A percentile compares a stretch with the other conserved stretches of the same genome.
Evolutionary conservation across 2,888 invertebrate genomes (phyloP).

Genomic region (Branchinecta sandiegonensis): DNA sequence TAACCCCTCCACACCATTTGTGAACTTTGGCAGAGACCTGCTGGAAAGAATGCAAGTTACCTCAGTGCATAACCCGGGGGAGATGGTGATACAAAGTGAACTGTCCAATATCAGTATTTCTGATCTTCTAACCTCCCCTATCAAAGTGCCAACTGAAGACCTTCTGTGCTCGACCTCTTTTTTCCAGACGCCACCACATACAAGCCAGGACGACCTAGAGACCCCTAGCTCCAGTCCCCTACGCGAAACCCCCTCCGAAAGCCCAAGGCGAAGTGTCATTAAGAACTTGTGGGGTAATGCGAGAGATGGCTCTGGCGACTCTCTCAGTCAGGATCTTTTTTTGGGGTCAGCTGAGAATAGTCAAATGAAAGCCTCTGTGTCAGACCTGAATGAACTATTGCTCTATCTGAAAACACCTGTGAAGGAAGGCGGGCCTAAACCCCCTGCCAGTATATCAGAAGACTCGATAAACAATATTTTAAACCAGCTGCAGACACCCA

Average conservation of each 20-base stretch:
- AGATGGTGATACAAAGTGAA: background rate
- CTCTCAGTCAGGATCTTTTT: background rate
- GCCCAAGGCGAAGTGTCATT: background rate
- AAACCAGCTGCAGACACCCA: background rate
- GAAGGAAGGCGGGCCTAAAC: too few species aligned
- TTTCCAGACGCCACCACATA: background rate
- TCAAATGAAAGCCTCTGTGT: background rate
- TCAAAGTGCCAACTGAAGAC: background rate
- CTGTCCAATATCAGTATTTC: background rate
- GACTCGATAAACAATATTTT: slow-evolving; percentile 10
- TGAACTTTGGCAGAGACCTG: background rate
- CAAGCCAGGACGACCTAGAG: background rate
- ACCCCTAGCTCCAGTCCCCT: too few species aligned
- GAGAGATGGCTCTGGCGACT: background rate
- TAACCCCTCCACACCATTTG: background rate
- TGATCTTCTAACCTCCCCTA: slow-evolving; percentile 1
- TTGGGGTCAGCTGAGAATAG: background rate
- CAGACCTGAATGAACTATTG: background rate
- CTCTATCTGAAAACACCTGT: background rate
- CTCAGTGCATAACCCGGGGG: background rate
- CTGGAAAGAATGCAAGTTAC: background rate
- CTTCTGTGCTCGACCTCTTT: background rate
- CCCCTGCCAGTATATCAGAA: background rate
- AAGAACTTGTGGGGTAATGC: background rate
- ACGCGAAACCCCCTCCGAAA: background rate